phyloP scores from a whole-genome alignment of 2,888 invertebrate genomes.

The Phrixothrix hirtus region DNA sequence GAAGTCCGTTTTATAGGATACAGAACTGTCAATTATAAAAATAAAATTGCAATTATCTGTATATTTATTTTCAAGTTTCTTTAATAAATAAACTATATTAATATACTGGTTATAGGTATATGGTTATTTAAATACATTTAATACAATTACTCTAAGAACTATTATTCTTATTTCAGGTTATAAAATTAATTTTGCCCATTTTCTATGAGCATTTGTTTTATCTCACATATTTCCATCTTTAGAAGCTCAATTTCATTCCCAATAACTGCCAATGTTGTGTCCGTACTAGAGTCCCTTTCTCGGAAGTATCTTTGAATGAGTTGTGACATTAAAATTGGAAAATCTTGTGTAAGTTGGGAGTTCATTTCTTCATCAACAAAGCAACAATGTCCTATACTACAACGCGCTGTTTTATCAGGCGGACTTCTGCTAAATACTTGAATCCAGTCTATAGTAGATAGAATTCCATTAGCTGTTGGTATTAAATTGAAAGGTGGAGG shows the following conservation, averaged over 20 bases:
- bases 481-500: slow-evolving; percentile 75
- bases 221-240: slow-evolving; percentile 57
- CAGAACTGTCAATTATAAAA: too few species aligned
- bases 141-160: background rate
- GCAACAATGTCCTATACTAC: slow-evolving; percentile 52
- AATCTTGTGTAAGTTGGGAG: slow-evolving; percentile 54
- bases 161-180: too few species aligned
- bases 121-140: too few species aligned
- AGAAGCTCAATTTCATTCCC: slow-evolving; percentile 56
- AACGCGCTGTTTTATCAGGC: slow-evolving; percentile 54
- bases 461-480: slow-evolving; percentile 62
- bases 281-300: slow-evolving; percentile 53
- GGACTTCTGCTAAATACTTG: slow-evolving; percentile 52
- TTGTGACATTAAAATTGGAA: slow-evolving; percentile 62
- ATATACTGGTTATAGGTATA: too few species aligned
- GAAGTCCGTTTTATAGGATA: too few species aligned
- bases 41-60: too few species aligned
- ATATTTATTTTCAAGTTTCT: too few species aligned
- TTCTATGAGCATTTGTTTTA: slow-evolving; percentile 48
- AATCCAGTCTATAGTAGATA: slow-evolving; percentile 58
- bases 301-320: slow-evolving; percentile 66
- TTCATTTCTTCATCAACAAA: slow-evolving; percentile 56
- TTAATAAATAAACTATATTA: too few species aligned
- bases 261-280: slow-evolving; percentile 37
- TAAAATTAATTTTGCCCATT: too few species aligned